Evolutionary conservation across 1,140 invertebrate genomes (phyloP).

Genomic region (Neocloeon triangulifer): DNA sequence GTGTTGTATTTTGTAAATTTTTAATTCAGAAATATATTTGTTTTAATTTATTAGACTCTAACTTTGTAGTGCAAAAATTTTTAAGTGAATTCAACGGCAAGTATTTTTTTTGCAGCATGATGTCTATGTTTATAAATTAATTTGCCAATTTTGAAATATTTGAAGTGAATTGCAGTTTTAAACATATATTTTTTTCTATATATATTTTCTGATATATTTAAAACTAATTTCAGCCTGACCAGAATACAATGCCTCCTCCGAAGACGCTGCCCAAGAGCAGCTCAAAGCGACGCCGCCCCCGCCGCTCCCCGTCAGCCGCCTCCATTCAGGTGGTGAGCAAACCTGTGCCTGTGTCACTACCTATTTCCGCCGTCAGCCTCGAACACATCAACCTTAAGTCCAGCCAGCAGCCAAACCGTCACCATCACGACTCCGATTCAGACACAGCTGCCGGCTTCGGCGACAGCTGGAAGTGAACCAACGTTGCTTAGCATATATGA

Average conservation of each 20-base stretch:
- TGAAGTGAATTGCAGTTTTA: not conserved
- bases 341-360: too few species aligned
- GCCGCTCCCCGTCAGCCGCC: slow-evolving; percentile 17
- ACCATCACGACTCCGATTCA: slow-evolving; percentile 40
- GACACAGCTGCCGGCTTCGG: slow-evolving; percentile 64
- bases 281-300: slow-evolving; percentile 30
- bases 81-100: not conserved
- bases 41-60: not conserved
- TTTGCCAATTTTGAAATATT: not conserved
- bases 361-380: not conserved
- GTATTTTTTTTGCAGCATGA: too few species aligned
- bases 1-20: too few species aligned
- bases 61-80: not conserved
- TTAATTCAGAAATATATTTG: too few species aligned
- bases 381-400: not conserved
- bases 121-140: too few species aligned
- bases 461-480: slow-evolving; percentile 35
- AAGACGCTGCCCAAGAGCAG: slow-evolving; percentile 27
- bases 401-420: slow-evolving; percentile 6
- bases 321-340: too few species aligned
- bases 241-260: slow-evolving; percentile 41
- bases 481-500: too few species aligned
- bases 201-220: not conserved
- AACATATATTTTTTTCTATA: not conserved
- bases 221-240: slow-evolving; percentile 15